These are phyloP conservation scores for Drosophila dunni DNA, from an alignment of 1,140 invertebrate species.

Conservation along the genomic window DNA sequence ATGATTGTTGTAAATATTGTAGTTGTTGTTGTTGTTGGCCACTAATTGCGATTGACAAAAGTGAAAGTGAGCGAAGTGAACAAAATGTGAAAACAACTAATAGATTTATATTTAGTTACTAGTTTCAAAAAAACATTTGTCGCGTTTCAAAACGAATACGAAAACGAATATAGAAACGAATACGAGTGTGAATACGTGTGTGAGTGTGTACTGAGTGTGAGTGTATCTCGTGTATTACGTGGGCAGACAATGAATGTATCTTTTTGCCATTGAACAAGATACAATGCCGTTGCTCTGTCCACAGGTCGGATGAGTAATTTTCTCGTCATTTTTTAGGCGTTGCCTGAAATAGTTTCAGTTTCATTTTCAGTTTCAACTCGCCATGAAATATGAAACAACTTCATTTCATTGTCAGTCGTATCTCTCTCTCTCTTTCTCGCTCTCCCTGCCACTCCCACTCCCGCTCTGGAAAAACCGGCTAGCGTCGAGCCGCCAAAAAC, in stretches of 20 bases:
- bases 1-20: constrained; percentile 1
- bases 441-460: background rate
- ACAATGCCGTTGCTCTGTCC: constrained; percentile 37
- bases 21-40: constrained; percentile 38
- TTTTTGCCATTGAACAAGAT: constrained; percentile 6
- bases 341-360: constrained; percentile 42
- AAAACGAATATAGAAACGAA: background rate
- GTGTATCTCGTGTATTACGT: constrained; percentile 14
- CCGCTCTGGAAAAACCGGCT: constrained; percentile 63
- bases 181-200: background rate
- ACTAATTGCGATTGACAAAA: constrained; percentile 58
- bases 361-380: constrained; percentile 53
- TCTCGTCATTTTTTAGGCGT: constrained; percentile 33
- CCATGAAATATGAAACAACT: constrained; percentile 75
- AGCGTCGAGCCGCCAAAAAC: constrained; percentile 35
- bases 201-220: background rate
- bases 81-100: constrained; percentile 48
- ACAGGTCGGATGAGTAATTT: constrained; percentile 55
- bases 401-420: constrained; percentile 75
- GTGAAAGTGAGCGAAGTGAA: constrained; percentile 60
- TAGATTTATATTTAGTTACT: constrained; percentile 47
- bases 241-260: constrained; percentile 21
- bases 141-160: background rate
- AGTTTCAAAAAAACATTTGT: background rate
- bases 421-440: background rate